Percentiles rank a stretch among this genome's conserved stretches.
Conservation (phyloP, 2,113 vertebrate genomes). For the Hippocampus zosterae region DNA sequence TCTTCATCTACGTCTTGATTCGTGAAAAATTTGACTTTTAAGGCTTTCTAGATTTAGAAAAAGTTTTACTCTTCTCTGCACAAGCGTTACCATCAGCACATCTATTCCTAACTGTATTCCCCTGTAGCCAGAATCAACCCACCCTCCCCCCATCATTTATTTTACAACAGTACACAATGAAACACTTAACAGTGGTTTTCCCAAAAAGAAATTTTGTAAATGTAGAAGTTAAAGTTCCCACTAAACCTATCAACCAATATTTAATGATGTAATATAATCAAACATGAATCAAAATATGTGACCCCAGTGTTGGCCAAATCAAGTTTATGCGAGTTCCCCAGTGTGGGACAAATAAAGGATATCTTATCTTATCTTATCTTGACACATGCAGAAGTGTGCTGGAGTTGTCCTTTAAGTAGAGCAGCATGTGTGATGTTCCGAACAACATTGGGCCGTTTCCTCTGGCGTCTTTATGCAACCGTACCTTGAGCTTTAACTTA, state of each 20-base stretch:
- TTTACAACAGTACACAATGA: no score
- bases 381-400: neutral
- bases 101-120: neutral
- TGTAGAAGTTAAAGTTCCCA: neutral
- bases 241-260: neutral
- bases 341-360: no score
- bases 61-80: neutral
- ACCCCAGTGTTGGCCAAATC: neutral
- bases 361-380: no score
- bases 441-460: constrained; percentile 11
- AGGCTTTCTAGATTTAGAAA: no score
- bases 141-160: no score
- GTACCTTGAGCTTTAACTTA: constrained; percentile 62
- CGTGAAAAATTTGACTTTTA: no score
- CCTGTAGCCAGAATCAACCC: no score
- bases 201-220: neutral
- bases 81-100: neutral
- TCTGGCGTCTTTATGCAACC: constrained; percentile 51
- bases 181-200: no score
- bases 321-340: neutral
- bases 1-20: no score
- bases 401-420: constrained; percentile 1
- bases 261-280: neutral
- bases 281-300: neutral
- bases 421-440: constrained; percentile 9